Percentiles rank a stretch among this genome's conserved stretches.
Evolutionary conservation across 2,113 vertebrate genomes (phyloP).

Genomic region (Platichthys flesus): DNA sequence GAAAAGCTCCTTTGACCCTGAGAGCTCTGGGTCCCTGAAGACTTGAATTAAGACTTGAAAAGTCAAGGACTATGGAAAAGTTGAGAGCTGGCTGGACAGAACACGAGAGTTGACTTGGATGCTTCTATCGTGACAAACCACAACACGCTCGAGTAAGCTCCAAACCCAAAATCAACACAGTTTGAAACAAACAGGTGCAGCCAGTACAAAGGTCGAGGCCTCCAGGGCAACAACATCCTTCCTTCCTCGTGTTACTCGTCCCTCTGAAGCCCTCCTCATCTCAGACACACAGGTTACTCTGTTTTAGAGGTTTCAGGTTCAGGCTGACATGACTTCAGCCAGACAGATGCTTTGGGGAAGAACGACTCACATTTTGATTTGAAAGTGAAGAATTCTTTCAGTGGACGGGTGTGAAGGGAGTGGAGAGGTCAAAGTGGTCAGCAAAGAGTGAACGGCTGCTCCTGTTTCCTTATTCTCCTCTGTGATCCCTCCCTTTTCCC

Average conservation of each 20-base stretch:
- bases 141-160: constrained; percentile 1
- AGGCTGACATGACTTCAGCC: neutral
- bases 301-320: neutral
- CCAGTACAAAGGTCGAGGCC: constrained; percentile 41
- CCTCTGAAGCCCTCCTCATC: neutral
- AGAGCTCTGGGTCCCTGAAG: too few species aligned
- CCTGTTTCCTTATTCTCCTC: neutral
- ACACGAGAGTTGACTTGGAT: neutral
- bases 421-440: constrained; percentile 26
- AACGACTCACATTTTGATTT: neutral
- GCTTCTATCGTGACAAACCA: neutral
- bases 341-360: constrained; percentile 2
- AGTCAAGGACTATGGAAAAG: neutral
- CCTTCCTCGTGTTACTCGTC: neutral
- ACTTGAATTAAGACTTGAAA: too few species aligned
- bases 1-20: too few species aligned
- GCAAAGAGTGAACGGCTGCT: constrained; percentile 5
- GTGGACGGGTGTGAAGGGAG: constrained; percentile 10
- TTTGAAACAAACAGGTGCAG: constrained; percentile 29
- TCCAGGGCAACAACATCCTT: constrained; percentile 16
- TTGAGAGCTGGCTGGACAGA: too few species aligned
- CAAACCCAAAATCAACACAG: constrained; percentile 56
- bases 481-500: neutral
- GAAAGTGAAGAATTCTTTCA: neutral
- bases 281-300: constrained; percentile 5